Evolutionary conservation across 1,140 invertebrate genomes (phyloP).

Genomic region (Pentalonia nigronervosa): DNA sequence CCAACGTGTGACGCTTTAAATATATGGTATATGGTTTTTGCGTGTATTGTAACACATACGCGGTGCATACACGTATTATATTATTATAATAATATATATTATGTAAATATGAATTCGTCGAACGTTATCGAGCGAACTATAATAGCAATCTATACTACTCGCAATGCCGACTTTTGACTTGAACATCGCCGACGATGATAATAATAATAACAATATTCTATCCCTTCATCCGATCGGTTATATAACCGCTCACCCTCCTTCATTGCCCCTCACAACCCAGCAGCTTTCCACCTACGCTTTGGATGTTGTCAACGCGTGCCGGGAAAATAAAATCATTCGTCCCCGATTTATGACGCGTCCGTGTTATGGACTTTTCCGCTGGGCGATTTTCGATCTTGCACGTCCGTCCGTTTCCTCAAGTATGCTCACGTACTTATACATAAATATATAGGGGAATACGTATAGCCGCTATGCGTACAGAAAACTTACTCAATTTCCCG

Average conservation of each 20-base stretch:
- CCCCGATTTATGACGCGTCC: background rate
- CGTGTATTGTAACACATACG: too few relatives aligned
- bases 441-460: background rate
- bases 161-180: background rate
- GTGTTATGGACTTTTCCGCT: background rate
- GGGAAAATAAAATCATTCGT: background rate
- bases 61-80: background rate
- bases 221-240: background rate
- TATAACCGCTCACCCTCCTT: background rate
- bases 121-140: background rate
- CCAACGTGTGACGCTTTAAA: background rate
- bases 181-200: background rate
- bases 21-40: too few relatives aligned
- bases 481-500: background rate
- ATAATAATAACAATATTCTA: background rate
- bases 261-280: background rate
- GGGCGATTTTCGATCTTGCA: conserved; percentile 14
- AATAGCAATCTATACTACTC: background rate
- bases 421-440: background rate
- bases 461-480: background rate
- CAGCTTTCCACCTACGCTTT: background rate
- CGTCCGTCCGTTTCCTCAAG: background rate
- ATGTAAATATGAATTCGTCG: background rate
- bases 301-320: background rate
- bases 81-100: background rate